phyloP scores from a whole-genome alignment of 1,140 invertebrate species.

The Chelonus insularis region DNA sequence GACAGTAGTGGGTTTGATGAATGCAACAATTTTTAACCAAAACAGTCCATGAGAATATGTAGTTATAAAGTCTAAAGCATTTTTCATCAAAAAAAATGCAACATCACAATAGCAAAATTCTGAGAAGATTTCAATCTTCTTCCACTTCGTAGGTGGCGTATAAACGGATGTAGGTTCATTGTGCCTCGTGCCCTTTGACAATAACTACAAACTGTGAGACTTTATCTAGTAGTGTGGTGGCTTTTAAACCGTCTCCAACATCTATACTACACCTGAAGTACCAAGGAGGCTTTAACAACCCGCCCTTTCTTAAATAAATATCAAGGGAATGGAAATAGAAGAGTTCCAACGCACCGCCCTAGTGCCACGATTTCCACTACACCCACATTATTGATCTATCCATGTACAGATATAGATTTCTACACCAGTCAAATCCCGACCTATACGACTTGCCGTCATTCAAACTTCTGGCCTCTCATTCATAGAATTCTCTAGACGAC shows the following conservation, averaged over 20 bases:
- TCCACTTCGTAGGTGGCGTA: slow-evolving; percentile 28
- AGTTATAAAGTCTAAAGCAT: too few relatives aligned
- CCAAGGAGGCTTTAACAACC: not conserved
- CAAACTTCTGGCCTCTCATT: not conserved
- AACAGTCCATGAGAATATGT: too few relatives aligned
- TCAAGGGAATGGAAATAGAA: not conserved
- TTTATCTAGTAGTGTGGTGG: not conserved
- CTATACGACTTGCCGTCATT: too few relatives aligned
- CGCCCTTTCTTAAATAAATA: not conserved
- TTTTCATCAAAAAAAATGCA: not conserved
- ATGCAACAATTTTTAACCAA: too few relatives aligned
- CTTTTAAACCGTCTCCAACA: not conserved
- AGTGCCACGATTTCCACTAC: not conserved
- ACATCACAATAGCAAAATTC: not conserved
- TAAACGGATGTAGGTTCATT: slow-evolving; percentile 28
- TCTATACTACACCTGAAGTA: not conserved
- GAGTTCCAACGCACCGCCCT: not conserved
- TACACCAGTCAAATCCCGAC: not conserved
- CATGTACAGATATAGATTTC: not conserved
- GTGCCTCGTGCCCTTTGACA: slow-evolving; percentile 20
- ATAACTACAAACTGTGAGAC: slow-evolving; percentile 8
- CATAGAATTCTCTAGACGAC: not conserved
- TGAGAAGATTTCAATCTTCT: slow-evolving; percentile 5
- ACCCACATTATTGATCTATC: not conserved
- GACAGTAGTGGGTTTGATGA: too few relatives aligned